Conservation (phyloP, 1,140 invertebrate genomes). For the Alviniconcha marisindica region DNA sequence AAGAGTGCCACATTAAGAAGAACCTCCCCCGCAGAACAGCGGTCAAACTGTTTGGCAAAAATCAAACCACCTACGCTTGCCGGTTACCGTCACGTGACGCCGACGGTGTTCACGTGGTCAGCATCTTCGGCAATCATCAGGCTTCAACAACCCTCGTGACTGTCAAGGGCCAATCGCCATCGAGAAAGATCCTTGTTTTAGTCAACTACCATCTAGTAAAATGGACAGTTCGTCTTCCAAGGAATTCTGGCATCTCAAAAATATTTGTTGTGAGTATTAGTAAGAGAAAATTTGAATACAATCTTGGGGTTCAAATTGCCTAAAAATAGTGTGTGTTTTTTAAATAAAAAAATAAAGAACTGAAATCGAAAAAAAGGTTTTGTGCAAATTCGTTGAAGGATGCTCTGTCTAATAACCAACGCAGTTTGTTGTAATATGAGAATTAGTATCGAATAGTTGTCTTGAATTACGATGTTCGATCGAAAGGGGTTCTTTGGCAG, state of each 20-base stretch:
- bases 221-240: slow-evolving; percentile 1
- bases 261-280: slow-evolving; percentile 28
- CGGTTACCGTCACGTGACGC: background rate
- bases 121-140: slow-evolving; percentile 40
- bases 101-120: slow-evolving; percentile 30
- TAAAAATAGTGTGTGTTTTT: no score
- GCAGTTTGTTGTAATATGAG: no score
- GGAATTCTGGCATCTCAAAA: background rate
- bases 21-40: background rate
- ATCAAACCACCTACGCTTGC: slow-evolving; percentile 24
- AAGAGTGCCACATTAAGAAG: slow-evolving; percentile 20
- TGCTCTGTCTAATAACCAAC: no score
- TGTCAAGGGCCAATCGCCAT: background rate
- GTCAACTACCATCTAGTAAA: slow-evolving; percentile 35
- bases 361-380: no score
- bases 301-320: no score
- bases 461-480: no score
- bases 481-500: no score
- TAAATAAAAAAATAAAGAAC: no score
- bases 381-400: no score
- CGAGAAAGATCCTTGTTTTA: background rate
- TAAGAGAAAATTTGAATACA: no score
- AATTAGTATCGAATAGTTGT: no score
- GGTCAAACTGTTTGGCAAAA: slow-evolving; percentile 16
- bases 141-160: slow-evolving; percentile 24